Conservation (phyloP, 2,113 vertebrate genomes). For the Macquaria australasica region DNA sequence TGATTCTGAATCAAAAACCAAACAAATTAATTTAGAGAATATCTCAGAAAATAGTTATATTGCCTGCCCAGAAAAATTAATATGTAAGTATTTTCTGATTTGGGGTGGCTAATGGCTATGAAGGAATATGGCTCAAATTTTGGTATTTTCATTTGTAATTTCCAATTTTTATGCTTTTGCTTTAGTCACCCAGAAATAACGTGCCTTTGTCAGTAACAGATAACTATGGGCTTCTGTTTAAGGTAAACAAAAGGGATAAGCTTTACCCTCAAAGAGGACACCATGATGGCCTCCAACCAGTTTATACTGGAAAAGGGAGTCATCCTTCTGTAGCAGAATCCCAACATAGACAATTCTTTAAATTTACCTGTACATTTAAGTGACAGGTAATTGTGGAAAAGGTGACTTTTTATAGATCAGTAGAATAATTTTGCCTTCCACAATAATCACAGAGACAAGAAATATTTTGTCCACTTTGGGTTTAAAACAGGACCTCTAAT, state of each 20-base stretch:
- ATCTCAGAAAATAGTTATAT: not conserved
- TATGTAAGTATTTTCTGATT: not conserved
- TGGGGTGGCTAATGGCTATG: not conserved
- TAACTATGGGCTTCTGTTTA: no score
- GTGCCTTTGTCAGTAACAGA: no score
- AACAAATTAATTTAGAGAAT: no score
- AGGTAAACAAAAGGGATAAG: not conserved
- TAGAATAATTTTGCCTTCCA: conserved; percentile 1
- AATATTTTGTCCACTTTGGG: not conserved
- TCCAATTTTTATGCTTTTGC: not conserved
- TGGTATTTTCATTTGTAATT: not conserved
- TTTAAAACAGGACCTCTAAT: not conserved
- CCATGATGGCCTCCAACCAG: not conserved
- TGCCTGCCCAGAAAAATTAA: no score
- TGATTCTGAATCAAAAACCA: not conserved
- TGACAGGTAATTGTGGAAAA: not conserved
- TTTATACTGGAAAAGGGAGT: not conserved
- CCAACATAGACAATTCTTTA: not conserved
- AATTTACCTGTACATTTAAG: not conserved
- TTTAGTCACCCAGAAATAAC: not conserved
- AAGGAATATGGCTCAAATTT: not conserved
- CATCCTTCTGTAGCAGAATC: not conserved
- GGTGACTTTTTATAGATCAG: not conserved
- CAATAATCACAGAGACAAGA: not conserved
- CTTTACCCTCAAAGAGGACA: not conserved